Percentiles rank a stretch among this genome's conserved stretches.
Evolutionary conservation across 2,797 vertebrate species (phyloP).

Genomic region (Alectoris magna): DNA sequence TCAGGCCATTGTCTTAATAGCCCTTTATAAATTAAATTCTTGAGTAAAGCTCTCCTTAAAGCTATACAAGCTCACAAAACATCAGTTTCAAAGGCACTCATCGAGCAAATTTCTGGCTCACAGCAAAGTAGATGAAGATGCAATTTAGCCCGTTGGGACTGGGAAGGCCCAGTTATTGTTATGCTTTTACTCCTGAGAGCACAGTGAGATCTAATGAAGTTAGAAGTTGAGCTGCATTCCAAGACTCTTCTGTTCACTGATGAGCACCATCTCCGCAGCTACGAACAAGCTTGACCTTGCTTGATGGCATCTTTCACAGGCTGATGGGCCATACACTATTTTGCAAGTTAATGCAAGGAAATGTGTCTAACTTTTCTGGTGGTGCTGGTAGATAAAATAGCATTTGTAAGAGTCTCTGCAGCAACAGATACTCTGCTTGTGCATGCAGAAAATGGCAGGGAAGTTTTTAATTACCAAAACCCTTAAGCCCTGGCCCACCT

Average conservation of each 20-base stretch:
- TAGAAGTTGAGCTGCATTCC: neutral
- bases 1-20: neutral
- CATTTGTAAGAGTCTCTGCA: neutral
- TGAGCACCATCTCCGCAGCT: neutral
- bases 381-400: neutral
- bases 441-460: neutral
- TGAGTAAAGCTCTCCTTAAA: neutral
- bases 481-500: neutral
- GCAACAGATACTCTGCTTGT: neutral
- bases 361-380: neutral
- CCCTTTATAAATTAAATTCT: neutral
- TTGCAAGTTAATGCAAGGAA: neutral
- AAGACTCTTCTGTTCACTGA: neutral
- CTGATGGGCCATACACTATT: neutral
- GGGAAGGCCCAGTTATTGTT: rapidly evolving
- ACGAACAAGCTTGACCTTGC: neutral
- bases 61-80: neutral
- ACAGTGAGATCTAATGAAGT: neutral
- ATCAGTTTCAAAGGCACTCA: neutral
- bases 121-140: neutral
- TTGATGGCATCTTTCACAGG: neutral
- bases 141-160: neutral
- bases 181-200: neutral
- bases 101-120: neutral
- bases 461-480: neutral